phyloP scores from a whole-genome alignment of 2,113 vertebrate species.

The Vimba vimba region DNA sequence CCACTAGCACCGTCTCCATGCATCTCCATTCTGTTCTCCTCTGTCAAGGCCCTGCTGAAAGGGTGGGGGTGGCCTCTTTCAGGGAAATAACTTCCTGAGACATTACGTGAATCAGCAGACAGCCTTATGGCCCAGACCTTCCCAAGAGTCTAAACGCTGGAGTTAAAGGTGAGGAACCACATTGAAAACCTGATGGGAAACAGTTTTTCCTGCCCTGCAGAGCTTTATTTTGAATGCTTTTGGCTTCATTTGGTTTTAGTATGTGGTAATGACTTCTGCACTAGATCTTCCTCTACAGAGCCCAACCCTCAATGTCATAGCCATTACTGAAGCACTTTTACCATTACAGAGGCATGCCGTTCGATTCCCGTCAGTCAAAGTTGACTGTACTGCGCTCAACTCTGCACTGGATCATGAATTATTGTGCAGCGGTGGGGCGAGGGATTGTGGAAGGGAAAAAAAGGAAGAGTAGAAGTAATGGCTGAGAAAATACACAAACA shows the following conservation, averaged over 20 bases:
- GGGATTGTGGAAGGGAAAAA: conserved; percentile 65
- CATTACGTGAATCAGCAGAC: conserved; percentile 79
- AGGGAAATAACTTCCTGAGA: conserved; percentile 83
- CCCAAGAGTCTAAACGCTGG: conserved; percentile 65
- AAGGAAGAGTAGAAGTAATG: conserved; percentile 67
- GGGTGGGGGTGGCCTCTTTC: conserved; percentile 62
- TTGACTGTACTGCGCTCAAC: conserved; percentile 69
- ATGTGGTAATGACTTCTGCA: conserved; percentile 46
- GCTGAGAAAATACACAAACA: conserved; percentile 52
- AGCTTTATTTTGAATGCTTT: conserved; percentile 24
- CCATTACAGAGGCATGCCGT: conserved; percentile 37
- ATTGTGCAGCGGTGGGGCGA: conserved; percentile 73
- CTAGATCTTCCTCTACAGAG: conserved; percentile 52
- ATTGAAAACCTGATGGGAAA: conserved; percentile 41
- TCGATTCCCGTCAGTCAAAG: conserved; percentile 74
- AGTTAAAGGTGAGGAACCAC: conserved; percentile 56
- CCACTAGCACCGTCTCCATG: background rate
- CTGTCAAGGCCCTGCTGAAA: conserved; percentile 75
- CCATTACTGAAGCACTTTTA: conserved; percentile 42
- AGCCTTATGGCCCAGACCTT: conserved; percentile 65
- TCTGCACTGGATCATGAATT: conserved; percentile 86
- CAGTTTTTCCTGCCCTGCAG: conserved; percentile 17
- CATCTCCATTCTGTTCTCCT: conserved; percentile 63
- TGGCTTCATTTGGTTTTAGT: conserved; percentile 38
- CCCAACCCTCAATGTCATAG: conserved; percentile 65